Conservation (phyloP, 2,888 invertebrate species). For the Protonemura montana region DNA sequence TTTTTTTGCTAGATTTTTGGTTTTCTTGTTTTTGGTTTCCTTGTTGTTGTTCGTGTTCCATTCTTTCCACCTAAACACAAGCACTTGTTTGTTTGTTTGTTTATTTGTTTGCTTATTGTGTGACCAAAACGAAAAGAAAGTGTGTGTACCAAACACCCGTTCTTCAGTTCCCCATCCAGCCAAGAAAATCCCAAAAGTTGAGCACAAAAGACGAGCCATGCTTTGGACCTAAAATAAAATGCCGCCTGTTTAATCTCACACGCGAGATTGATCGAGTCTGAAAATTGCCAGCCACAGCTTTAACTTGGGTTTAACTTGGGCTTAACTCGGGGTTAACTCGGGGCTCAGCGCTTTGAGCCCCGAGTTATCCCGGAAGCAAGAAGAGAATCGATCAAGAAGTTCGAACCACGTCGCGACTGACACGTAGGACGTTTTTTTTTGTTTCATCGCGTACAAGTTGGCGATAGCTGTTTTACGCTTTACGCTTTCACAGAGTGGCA, state of each 20-base stretch:
- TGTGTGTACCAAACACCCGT: background rate
- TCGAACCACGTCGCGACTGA: too few relatives aligned
- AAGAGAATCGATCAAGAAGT: too few relatives aligned
- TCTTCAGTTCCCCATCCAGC: background rate
- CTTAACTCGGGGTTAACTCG: background rate
- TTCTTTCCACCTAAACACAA: background rate
- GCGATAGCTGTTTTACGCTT: too few relatives aligned
- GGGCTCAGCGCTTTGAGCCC: too few relatives aligned
- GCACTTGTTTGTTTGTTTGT: background rate
- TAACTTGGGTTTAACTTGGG: background rate
- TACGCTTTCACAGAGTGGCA: too few relatives aligned
- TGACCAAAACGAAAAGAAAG: background rate
- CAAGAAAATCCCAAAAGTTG: background rate
- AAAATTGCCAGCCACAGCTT: background rate
- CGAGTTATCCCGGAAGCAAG: too few relatives aligned
- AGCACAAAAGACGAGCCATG: background rate
- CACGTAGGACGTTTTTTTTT: too few relatives aligned
- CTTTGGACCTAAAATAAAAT: constrained; percentile 1
- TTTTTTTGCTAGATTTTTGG: background rate
- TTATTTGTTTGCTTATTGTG: background rate
- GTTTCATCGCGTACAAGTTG: too few relatives aligned
- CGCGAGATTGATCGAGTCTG: background rate
- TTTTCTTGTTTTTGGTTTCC: background rate
- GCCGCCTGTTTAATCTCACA: background rate
- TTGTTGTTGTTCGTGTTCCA: background rate